Evolutionary conservation across 2,113 vertebrate genomes (phyloP), one percentile per base, ranked within the genome.

Genomic region (Solea senegalensis): DNA sequence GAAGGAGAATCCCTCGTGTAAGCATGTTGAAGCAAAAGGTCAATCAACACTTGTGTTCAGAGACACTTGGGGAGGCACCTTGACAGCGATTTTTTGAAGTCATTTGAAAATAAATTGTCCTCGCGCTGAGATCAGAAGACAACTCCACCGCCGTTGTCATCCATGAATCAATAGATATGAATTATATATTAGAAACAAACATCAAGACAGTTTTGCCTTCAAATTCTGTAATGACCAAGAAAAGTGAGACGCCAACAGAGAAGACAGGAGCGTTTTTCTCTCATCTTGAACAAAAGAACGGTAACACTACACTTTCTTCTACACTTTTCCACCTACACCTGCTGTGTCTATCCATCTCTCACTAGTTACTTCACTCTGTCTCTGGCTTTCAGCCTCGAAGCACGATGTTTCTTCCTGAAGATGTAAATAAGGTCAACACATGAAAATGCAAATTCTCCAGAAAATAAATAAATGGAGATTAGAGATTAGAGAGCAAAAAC

Each of bases 11-110:
- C 76, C 77, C 72, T 56, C 3, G 68, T 48, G 81, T 82, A 71
- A 84, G 86, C 81, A 79, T 62, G 80, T 66, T 16, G 55, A 65
- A 77, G 85, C 21, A 5, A 82, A 83, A 90, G 88, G 88, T 90
- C 89, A 87, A 72, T 74, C 70, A 69, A 54, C 66, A 43, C 76
- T 64, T 75, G 53, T 48, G 72, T 10, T 3, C 27, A 55, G 62
- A 79, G 62, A 54, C 51, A 57, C 66, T 50, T 43, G 8, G 46
- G 39, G 48, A 74, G 69, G 45, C 70, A 56, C 39, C 53, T 26
- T 49, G 21, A 69, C 65, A 51, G 74, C 69, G 21, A 43, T 76
- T 41, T 73, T 70, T 46, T 53, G 7, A 65, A 70, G 81, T 56
- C 72, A 75, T 78, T 82, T 64, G 69, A 15, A 75, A 71, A 68